Evolutionary conservation across 2,797 vertebrate genomes (phyloP).

Genomic region (Ficedula albicollis): DNA sequence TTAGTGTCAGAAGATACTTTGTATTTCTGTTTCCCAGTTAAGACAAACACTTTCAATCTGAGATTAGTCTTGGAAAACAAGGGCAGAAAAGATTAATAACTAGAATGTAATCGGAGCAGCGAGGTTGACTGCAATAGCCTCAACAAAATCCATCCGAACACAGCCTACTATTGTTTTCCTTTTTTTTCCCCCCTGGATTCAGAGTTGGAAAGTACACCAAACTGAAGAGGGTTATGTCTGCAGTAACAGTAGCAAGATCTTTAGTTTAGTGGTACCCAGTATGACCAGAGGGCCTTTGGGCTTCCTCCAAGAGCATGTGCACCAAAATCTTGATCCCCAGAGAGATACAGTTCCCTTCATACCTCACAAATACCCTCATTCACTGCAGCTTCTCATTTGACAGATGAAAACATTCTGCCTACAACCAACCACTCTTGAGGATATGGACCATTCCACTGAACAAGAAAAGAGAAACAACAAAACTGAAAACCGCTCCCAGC

Average conservation of each 20-base stretch:
- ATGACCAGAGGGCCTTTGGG: background rate
- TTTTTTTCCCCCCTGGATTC: background rate
- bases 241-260: slow-evolving; percentile 4
- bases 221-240: slow-evolving; percentile 8
- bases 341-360: slow-evolving; percentile 3
- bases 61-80: slow-evolving; percentile 53
- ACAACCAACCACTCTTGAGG: slow-evolving; percentile 8
- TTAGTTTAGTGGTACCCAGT: background rate
- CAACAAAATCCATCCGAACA: background rate
- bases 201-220: slow-evolving; percentile 8
- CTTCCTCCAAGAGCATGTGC: background rate
- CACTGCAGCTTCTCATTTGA: slow-evolving; percentile 69
- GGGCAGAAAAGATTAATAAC: slow-evolving; percentile 46
- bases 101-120: slow-evolving; percentile 13
- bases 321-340: background rate
- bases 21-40: slow-evolving; percentile 69
- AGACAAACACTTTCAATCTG: slow-evolving; percentile 75
- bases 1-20: background rate
- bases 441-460: slow-evolving; percentile 25
- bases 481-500: background rate
- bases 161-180: background rate
- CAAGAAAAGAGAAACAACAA: background rate
- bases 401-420: background rate
- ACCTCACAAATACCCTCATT: slow-evolving; percentile 44
- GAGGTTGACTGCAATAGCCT: background rate